Conservation (phyloP, 1,140 invertebrate genomes). For the Hirudo medicinalis region DNA sequence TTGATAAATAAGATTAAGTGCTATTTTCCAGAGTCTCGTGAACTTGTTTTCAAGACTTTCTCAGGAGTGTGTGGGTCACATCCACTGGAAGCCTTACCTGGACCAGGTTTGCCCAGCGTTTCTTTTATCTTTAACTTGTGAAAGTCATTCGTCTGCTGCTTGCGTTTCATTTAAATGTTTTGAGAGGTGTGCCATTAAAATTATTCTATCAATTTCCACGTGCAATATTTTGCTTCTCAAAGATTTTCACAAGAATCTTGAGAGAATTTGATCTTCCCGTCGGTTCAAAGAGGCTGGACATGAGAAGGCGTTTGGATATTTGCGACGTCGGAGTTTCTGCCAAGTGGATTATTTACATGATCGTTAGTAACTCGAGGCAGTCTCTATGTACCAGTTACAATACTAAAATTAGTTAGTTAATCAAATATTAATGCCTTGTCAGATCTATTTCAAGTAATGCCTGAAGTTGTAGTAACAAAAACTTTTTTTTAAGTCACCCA, state of each 20-base stretch:
- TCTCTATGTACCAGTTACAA: constrained; percentile 18
- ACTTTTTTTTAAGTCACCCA: neutral
- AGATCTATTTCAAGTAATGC: no score
- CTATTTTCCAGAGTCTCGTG: constrained; percentile 51
- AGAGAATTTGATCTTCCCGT: constrained; percentile 65
- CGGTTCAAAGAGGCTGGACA: constrained; percentile 50
- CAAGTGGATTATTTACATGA: constrained; percentile 56
- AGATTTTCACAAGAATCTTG: constrained; percentile 66
- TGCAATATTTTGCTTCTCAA: constrained; percentile 18
- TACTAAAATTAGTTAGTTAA: neutral
- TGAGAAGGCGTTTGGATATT: constrained; percentile 27
- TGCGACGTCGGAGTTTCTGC: constrained; percentile 48
- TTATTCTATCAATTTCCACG: constrained; percentile 18
- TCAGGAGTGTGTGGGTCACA: constrained; percentile 60
- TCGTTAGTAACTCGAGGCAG: constrained; percentile 31
- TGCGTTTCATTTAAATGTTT: neutral
- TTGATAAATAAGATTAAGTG: constrained; percentile 1
- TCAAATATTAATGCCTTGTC: no score
- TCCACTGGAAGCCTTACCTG: constrained; percentile 73
- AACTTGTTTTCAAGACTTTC: constrained; percentile 59
- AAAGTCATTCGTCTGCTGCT: neutral
- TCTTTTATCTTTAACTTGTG: neutral
- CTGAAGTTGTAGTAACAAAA: no score
- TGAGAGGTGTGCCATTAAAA: neutral
- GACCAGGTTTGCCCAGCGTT: constrained; percentile 42